Base-by-base conservation (phyloP, 2,888 invertebrate genomes). In the Pherbina coryleti region DNA sequence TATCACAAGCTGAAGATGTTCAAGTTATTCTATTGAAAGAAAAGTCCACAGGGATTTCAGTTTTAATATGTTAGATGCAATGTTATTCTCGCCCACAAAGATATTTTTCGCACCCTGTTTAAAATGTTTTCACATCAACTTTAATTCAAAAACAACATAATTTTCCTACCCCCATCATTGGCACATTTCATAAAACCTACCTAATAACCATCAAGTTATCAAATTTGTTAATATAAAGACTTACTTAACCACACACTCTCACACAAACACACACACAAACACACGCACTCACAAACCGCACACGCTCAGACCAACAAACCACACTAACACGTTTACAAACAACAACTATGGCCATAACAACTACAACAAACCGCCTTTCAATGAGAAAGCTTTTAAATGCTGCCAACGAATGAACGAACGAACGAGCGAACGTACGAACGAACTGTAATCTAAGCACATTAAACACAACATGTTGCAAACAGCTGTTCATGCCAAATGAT, bases 381-480 rank as follows among this genome's bases (percentile, higher is more conserved):
- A 49, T 55, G 51, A 8, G 5, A 71, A 55, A 55, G 5, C 64
- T 64, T 31, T 19, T 19, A 55, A 8, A 55, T 22, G 22, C 62
- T 31, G 64, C 31, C 4, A 28, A 17, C 31, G 11, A 17, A 60
- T 4, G 25, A 14, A 25, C 60, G 19, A n/a, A n/a, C n/a, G n/a
- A n/a, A n/a, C n/a, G n/a, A n/a, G n/a, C n/a, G n/a, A n/a, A n/a
- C n/a, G n/a, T n/a, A n/a, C n/a, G n/a, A n/a, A 31, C 64, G 17
- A 17, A 22, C 34, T 14, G 17, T 2, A n/a, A 31, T 14, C 1
- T 53, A 64, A 51, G 14, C 64, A 9, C 31, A 28, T 17, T 53
- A 28, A 5, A 25, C 8, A 67, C 66, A 79, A 77, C 79, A 79
- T 79, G 79, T 73, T 77, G 77, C 77, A 75, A 77, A 22, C 79